Conservation (phyloP, 2,888 invertebrate species). For the Caradrina clavipalpis region DNA sequence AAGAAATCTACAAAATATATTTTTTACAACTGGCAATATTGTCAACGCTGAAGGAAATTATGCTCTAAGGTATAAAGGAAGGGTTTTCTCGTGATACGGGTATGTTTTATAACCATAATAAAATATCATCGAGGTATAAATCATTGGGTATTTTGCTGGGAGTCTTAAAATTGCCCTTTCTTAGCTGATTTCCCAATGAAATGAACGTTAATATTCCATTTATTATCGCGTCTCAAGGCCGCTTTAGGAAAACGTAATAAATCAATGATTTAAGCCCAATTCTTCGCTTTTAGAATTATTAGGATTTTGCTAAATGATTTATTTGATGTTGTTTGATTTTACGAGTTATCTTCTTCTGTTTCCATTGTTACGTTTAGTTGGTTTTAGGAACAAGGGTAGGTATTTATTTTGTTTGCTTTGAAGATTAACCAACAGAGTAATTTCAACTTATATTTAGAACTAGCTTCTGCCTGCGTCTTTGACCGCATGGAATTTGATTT, state of each 20-base stretch:
- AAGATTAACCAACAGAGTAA: background rate
- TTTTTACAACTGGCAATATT: slow-evolving; percentile 74
- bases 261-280: slow-evolving; percentile 62
- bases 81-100: slow-evolving; percentile 75
- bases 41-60: slow-evolving; percentile 75
- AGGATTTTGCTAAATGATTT: slow-evolving; percentile 50
- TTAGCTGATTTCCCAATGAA: slow-evolving; percentile 74
- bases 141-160: slow-evolving; percentile 77
- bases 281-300: slow-evolving; percentile 56
- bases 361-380: slow-evolving; percentile 23
- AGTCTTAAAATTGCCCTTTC: slow-evolving; percentile 75
- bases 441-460: background rate
- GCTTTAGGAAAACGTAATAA: slow-evolving; percentile 51
- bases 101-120: slow-evolving; percentile 84
- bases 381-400: background rate
- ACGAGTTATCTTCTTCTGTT: slow-evolving; percentile 30
- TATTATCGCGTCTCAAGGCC: slow-evolving; percentile 55
- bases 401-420: background rate
- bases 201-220: slow-evolving; percentile 67
- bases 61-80: slow-evolving; percentile 75
- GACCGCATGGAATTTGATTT: background rate
- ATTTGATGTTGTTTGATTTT: slow-evolving; percentile 57
- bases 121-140: slow-evolving; percentile 84
- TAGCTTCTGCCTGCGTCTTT: background rate
- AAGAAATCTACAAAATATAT: slow-evolving; percentile 65